These are phyloP conservation scores for Lophotriccus pileatus DNA, from an alignment of 2,797 vertebrate species.

Conservation along the genomic window DNA sequence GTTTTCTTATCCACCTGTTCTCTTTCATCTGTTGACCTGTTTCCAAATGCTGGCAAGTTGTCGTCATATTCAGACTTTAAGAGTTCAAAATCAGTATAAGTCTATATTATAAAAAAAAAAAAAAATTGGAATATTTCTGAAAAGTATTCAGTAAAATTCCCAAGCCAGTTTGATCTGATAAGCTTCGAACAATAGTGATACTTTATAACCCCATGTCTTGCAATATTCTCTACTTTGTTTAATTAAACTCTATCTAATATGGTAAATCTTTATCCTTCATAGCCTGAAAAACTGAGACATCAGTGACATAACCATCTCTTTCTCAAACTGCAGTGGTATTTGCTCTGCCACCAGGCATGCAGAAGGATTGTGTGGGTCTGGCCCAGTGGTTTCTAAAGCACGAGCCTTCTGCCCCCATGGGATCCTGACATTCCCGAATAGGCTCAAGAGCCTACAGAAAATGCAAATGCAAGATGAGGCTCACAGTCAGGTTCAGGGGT, in stretches of 20 bases:
- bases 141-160: neutral
- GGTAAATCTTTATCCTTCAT: neutral
- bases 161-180: neutral
- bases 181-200: neutral
- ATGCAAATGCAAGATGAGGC: neutral
- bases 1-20: neutral
- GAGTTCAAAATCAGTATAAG: neutral
- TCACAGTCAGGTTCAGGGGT: neutral
- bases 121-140: neutral
- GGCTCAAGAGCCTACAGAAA: neutral
- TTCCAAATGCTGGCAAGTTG: neutral
- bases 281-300: neutral
- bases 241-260: neutral
- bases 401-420: neutral
- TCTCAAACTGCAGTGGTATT: neutral
- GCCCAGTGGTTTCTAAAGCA: neutral
- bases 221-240: neutral
- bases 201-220: neutral
- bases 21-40: neutral
- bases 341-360: neutral
- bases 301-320: neutral
- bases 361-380: neutral
- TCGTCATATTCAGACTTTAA: neutral
- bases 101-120: neutral
- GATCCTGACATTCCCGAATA: neutral